Conservation (phyloP, 2,113 vertebrate species). For the Ammospiza nelsoni region DNA sequence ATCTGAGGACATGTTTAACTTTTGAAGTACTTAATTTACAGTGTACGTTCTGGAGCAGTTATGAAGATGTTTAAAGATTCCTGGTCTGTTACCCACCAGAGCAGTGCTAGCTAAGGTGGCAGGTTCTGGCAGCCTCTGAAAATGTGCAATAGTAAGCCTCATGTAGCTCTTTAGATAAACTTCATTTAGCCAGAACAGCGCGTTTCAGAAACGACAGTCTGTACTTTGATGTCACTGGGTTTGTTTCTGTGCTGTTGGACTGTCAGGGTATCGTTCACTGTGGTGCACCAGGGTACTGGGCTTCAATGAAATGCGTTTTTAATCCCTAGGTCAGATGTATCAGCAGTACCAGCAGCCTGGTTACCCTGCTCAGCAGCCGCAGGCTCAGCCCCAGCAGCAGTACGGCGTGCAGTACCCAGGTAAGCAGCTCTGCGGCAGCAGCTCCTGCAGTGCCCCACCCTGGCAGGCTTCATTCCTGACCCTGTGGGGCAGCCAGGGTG, state of each 20-base stretch:
- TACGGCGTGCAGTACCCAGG: slow-evolving; percentile 95
- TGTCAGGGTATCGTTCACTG: background rate
- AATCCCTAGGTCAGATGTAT: slow-evolving; percentile 90
- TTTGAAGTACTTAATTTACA: slow-evolving; percentile 4
- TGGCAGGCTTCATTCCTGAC: background rate
- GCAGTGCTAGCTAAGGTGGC: background rate
- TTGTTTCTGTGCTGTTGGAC: background rate
- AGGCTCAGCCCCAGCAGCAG: slow-evolving; percentile 83
- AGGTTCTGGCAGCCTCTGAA: background rate
- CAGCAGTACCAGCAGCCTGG: slow-evolving; percentile 93
- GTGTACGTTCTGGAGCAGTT: background rate
- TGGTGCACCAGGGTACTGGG: background rate
- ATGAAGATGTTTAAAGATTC: background rate
- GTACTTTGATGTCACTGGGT: background rate
- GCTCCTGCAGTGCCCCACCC: background rate
- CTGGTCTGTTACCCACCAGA: background rate
- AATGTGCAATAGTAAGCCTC: background rate
- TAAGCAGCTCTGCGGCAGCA: slow-evolving; percentile 64
- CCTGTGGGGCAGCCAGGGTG: background rate
- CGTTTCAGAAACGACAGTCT: background rate
- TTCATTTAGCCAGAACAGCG: background rate
- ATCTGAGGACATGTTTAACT: background rate
- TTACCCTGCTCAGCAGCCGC: slow-evolving; percentile 87
- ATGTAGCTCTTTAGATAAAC: accelerated
- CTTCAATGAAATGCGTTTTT: background rate